These are phyloP conservation scores for Drosophila gunungcola DNA, from an alignment of 1,140 invertebrate species.

Conservation along the genomic window DNA sequence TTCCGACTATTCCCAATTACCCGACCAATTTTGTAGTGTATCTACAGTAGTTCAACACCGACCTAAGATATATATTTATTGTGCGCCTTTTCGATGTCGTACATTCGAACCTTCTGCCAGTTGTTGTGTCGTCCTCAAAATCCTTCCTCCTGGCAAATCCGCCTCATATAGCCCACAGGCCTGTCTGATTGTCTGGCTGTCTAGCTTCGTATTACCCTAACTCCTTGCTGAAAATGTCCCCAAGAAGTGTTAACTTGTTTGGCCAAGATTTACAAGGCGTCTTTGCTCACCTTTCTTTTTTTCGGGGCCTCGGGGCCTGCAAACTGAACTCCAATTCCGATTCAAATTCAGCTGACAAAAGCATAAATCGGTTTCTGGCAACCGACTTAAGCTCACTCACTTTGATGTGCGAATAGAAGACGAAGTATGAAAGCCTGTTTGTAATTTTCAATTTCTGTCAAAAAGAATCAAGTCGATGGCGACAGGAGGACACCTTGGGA, in stretches of 20 bases:
- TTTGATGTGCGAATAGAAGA: conserved; percentile 44
- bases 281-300: conserved; percentile 42
- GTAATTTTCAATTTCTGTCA: conserved; percentile 78
- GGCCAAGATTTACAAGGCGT: conserved; percentile 68
- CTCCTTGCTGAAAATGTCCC: conserved; percentile 4
- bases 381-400: conserved; percentile 69
- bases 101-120: conserved; percentile 27
- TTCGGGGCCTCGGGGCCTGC: conserved; percentile 10
- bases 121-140: conserved; percentile 16
- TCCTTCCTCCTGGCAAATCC: conserved; percentile 21
- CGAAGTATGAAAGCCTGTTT: conserved; percentile 46
- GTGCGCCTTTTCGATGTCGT: conserved; percentile 38
- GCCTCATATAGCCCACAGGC: conserved; percentile 40
- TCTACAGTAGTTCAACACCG: background rate
- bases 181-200: conserved; percentile 65
- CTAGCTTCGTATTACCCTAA: conserved; percentile 17
- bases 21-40: conserved; percentile 10
- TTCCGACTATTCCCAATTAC: background rate
- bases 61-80: conserved; percentile 18
- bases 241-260: conserved; percentile 73
- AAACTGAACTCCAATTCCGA: conserved; percentile 19
- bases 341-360: conserved; percentile 62
- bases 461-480: conserved; percentile 29
- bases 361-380: conserved; percentile 72
- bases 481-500: conserved; percentile 48